These are phyloP conservation scores for Gymnobelideus leadbeateri DNA, from an alignment of 2,113 vertebrate genomes.

Conservation along the genomic window DNA sequence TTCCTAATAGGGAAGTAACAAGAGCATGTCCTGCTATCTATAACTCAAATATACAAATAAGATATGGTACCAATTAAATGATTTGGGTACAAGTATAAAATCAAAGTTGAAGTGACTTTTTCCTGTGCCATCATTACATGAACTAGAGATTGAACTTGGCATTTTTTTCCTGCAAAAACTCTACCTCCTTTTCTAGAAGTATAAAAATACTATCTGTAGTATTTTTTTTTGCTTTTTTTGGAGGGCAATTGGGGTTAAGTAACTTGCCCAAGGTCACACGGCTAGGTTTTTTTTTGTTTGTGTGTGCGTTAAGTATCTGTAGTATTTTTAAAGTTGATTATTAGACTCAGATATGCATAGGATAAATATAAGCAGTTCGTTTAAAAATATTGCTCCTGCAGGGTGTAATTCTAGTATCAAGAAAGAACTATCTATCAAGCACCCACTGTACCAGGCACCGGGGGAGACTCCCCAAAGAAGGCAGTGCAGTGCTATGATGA, in stretches of 20 bases:
- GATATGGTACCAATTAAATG: not conserved
- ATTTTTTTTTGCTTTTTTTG: too few species aligned
- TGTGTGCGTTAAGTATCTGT: too few species aligned
- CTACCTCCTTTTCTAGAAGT: not conserved
- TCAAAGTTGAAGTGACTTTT: not conserved
- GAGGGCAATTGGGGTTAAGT: too few species aligned
- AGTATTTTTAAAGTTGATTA: not conserved
- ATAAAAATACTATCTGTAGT: not conserved
- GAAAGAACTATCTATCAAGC: not conserved
- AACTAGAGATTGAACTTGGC: not conserved
- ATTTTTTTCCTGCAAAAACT: not conserved
- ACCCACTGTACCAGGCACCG: not conserved
- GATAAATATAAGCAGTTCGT: not conserved
- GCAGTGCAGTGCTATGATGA: not conserved
- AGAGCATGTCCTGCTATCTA: not conserved
- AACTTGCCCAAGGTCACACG: too few species aligned
- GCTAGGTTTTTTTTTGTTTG: too few species aligned
- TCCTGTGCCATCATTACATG: not conserved
- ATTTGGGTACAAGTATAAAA: not conserved
- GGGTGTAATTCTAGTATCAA: not conserved
- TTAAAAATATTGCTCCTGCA: not conserved
- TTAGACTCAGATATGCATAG: not conserved
- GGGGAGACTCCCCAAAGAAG: not conserved
- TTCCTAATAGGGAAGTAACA: not conserved
- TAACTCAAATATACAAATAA: not conserved